Percentiles rank a stretch among this genome's conserved stretches.
Evolutionary conservation across 2,113 vertebrate genomes (phyloP).

Genomic region (Nyctereutes procyonoides): DNA sequence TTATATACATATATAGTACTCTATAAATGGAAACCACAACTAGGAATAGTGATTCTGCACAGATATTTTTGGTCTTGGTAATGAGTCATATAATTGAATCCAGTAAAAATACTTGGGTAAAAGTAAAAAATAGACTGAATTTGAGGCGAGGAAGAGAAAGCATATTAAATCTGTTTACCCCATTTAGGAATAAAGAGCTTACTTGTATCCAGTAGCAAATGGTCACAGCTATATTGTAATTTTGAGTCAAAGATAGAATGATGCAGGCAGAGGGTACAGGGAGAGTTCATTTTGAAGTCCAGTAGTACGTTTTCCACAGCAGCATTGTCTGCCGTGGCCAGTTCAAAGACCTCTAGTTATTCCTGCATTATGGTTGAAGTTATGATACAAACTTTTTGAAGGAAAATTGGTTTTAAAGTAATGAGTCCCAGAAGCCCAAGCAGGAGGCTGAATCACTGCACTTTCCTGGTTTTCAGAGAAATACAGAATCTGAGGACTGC

Average conservation of each 20-base stretch:
- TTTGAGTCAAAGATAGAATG: slow-evolving; percentile 47
- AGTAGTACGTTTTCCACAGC: not conserved
- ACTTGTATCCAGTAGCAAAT: slow-evolving; percentile 1
- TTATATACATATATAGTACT: not conserved
- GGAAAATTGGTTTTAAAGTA: slow-evolving; percentile 34
- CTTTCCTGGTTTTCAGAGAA: not conserved
- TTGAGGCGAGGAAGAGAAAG: slow-evolving; percentile 46
- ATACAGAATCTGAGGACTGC: not conserved
- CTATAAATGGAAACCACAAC: slow-evolving; percentile 53
- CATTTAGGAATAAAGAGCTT: not conserved
- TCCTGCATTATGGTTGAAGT: slow-evolving; percentile 32
- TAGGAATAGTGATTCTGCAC: slow-evolving; percentile 52
- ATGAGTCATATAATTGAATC: slow-evolving; percentile 75
- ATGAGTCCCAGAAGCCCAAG: not conserved
- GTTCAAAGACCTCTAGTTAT: not conserved
- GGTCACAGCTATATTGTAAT: slow-evolving; percentile 14
- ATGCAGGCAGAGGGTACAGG: slow-evolving; percentile 10
- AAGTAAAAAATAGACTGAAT: slow-evolving; percentile 61
- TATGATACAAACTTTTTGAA: not conserved
- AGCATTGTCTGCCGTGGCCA: not conserved
- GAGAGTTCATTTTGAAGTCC: slow-evolving; percentile 43
- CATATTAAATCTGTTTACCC: slow-evolving; percentile 27
- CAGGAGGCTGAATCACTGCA: not conserved
- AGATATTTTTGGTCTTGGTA: slow-evolving; percentile 72
- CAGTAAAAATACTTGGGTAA: slow-evolving; percentile 46